phyloP scores from a whole-genome alignment of 2,888 invertebrate species.

The Drosophila ustulata region DNA sequence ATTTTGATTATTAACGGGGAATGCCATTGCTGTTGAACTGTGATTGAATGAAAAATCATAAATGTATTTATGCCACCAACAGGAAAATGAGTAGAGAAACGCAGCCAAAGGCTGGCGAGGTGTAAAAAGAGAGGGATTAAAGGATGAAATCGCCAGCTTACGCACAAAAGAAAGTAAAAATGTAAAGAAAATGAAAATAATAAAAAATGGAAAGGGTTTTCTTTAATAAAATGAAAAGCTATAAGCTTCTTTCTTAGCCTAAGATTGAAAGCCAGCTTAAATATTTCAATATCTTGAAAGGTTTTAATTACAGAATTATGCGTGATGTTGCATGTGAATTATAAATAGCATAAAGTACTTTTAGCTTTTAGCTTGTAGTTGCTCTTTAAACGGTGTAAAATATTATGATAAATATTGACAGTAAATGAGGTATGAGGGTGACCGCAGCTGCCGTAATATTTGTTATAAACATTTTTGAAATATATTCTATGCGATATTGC shows the following conservation, averaged over 20 bases:
- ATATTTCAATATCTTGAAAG: neutral
- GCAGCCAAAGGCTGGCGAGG: neutral
- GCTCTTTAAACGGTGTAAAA: neutral
- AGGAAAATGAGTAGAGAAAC: slow-evolving; percentile 5
- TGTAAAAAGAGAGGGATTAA: neutral
- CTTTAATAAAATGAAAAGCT: neutral
- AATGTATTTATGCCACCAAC: slow-evolving; percentile 17
- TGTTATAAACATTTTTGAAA: slow-evolving; percentile 30
- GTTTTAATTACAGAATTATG: no score
- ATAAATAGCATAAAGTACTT: neutral
- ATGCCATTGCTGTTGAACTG: slow-evolving; percentile 22
- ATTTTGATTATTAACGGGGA: slow-evolving; percentile 21
- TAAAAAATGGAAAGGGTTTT: neutral
- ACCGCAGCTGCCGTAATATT: neutral
- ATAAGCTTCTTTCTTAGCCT: neutral
- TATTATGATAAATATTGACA: neutral
- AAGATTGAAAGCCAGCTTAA: neutral
- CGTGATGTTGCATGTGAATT: no score
- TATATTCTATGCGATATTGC: slow-evolving; percentile 30
- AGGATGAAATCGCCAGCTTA: neutral
- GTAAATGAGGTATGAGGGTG: neutral
- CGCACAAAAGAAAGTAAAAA: neutral
- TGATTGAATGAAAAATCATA: slow-evolving; percentile 16
- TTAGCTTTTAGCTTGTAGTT: neutral
- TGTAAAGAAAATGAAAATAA: neutral